phyloP scores from a whole-genome alignment of 2,113 vertebrate genomes.

The human (Homo sapiens) region DNA sequence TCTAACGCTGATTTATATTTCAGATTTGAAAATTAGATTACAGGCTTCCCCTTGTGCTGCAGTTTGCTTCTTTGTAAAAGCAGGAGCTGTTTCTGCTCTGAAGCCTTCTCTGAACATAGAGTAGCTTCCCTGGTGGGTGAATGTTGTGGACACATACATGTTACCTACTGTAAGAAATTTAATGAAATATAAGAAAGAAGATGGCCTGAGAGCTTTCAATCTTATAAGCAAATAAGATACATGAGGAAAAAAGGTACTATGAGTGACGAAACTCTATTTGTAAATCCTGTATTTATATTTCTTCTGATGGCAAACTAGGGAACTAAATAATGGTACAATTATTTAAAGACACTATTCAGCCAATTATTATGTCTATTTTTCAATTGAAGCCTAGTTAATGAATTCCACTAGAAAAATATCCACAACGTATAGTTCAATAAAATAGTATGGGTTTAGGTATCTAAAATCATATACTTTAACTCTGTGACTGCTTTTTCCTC shows the following conservation, averaged over 20 bases:
- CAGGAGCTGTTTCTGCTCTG: background rate
- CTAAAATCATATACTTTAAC: background rate
- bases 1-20: constrained; percentile 50
- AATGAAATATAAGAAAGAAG: background rate
- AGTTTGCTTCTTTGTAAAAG: constrained; percentile 1
- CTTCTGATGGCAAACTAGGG: background rate
- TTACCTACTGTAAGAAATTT: background rate
- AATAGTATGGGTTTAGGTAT: background rate
- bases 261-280: background rate
- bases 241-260: background rate
- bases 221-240: background rate
- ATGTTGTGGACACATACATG: background rate
- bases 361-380: constrained; percentile 8
- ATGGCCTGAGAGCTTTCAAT: background rate
- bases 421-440: background rate
- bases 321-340: background rate
- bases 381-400: background rate
- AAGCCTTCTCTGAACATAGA: background rate
- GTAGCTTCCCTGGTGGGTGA: background rate
- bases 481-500: too few species aligned
- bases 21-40: constrained; percentile 5
- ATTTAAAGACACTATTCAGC: background rate
- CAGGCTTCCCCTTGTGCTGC: background rate
- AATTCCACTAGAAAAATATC: background rate
- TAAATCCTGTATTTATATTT: background rate